Percentiles rank a stretch among this genome's conserved stretches.
Conservation (phyloP, 2,888 invertebrate genomes). For the Coelinius sp. region DNA sequence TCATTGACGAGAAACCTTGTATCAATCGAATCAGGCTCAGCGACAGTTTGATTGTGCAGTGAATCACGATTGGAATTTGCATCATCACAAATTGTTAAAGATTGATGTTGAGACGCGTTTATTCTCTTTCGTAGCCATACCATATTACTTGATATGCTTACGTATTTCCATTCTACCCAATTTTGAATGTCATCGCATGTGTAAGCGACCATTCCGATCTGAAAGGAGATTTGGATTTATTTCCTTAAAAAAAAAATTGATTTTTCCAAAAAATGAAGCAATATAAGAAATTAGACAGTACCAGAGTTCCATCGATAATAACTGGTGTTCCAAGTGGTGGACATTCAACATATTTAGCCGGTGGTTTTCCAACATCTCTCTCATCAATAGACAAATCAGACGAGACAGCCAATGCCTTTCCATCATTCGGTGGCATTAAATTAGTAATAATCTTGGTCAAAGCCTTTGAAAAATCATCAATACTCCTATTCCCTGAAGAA, state of each 20-base stretch:
- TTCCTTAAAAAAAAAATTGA: slow-evolving; percentile 11
- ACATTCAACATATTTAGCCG: slow-evolving; percentile 44
- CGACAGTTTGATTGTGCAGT: background rate
- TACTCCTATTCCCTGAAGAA: slow-evolving; percentile 33
- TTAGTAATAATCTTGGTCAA: slow-evolving; percentile 46
- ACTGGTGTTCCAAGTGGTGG: slow-evolving; percentile 56
- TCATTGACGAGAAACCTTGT: background rate
- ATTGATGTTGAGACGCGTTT: background rate
- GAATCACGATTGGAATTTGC: background rate
- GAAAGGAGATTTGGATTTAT: background rate
- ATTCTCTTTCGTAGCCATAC: slow-evolving; percentile 50
- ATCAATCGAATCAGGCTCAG: background rate
- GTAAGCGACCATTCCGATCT: slow-evolving; percentile 55
- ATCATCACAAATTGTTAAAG: slow-evolving; percentile 29
- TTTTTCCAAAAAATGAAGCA: no score
- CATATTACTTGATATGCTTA: slow-evolving; percentile 50
- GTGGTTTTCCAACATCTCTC: slow-evolving; percentile 43
- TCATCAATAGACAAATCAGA: slow-evolving; percentile 39
- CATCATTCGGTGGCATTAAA: slow-evolving; percentile 38
- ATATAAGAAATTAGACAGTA: slow-evolving; percentile 26
- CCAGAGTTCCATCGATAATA: slow-evolving; percentile 48
- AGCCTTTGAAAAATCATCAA: slow-evolving; percentile 43
- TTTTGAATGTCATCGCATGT: slow-evolving; percentile 55
- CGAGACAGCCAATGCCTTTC: slow-evolving; percentile 8
- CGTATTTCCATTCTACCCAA: slow-evolving; percentile 58